A percentile compares a stretch with the other conserved stretches of the same genome.
phyloP scores from a whole-genome alignment of 2,797 vertebrate species.

The Peromyscus eremicus region DNA sequence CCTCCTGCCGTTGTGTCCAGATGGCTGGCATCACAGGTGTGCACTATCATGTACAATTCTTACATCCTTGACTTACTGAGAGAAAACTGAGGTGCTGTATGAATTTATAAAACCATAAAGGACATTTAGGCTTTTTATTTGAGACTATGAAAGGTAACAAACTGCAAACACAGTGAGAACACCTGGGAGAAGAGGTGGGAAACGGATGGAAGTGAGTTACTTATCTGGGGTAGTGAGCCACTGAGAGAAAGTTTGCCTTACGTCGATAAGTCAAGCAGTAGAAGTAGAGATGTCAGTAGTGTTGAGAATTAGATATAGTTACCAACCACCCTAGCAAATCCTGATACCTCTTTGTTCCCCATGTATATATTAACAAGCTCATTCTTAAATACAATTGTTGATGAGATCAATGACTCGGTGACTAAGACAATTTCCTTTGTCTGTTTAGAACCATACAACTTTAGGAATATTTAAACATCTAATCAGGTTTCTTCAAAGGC shows the following conservation, averaged over 20 bases:
- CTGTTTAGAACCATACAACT: not conserved
- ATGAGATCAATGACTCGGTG: not conserved
- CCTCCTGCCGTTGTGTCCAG: not conserved
- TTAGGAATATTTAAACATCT: not conserved
- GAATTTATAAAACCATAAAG: not conserved
- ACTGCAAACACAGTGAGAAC: not conserved
- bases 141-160: constrained; percentile 19
- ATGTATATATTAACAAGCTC: constrained; percentile 23
- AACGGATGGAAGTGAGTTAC: not conserved
- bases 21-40: not conserved
- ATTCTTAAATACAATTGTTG: constrained; percentile 34
- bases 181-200: not conserved
- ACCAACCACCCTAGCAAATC: not conserved
- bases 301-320: not conserved
- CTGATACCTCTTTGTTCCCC: constrained; percentile 1
- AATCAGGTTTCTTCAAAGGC: not conserved
- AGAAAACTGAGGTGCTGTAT: constrained; percentile 2
- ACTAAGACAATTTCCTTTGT: not conserved
- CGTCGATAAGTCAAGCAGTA: not conserved
- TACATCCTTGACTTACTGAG: not conserved
- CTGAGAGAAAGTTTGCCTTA: not conserved
- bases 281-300: not conserved
- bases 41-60: not conserved
- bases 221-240: not conserved
- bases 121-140: constrained; percentile 26